Percentiles rank a stretch among this genome's conserved stretches.
These are phyloP conservation scores for Pandion haliaetus DNA, from an alignment of 2,113 vertebrate genomes.

Conservation along the genomic window DNA sequence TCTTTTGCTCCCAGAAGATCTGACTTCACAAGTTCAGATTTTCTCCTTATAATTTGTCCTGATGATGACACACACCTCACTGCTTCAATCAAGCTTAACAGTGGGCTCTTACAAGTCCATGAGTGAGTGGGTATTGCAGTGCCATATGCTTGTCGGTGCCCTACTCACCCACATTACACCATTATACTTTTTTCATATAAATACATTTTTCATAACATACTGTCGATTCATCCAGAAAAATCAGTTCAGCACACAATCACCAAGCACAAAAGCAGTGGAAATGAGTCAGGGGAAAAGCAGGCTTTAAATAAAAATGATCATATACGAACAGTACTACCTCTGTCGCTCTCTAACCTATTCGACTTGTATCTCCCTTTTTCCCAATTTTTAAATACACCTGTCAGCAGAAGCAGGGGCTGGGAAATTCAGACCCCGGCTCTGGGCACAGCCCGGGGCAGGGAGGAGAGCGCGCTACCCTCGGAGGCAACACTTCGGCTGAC, in stretches of 20 bases:
- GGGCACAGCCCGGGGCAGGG: not conserved
- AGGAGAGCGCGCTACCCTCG: not conserved
- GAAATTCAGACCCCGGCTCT: not conserved
- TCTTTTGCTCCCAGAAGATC: not conserved
- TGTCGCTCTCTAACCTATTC: not conserved
- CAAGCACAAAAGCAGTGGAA: not conserved
- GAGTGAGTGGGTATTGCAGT: not conserved
- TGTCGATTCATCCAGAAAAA: conserved; percentile 27
- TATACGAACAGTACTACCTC: not conserved
- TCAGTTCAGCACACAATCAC: not conserved
- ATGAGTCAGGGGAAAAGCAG: not conserved
- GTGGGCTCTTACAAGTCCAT: not conserved
- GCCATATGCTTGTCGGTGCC: not conserved
- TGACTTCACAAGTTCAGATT: not conserved
- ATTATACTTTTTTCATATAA: not conserved
- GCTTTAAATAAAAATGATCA: not conserved
- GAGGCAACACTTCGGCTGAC: not conserved
- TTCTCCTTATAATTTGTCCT: not conserved
- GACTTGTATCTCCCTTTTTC: not conserved
- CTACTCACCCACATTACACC: conserved; percentile 51
- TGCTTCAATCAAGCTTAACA: not conserved
- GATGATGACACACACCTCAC: not conserved
- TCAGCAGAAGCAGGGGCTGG: not conserved
- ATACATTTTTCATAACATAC: not conserved
- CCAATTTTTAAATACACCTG: not conserved